phyloP scores from a whole-genome alignment of 2,797 vertebrate genomes.

The Uromys caudimaculatus region DNA sequence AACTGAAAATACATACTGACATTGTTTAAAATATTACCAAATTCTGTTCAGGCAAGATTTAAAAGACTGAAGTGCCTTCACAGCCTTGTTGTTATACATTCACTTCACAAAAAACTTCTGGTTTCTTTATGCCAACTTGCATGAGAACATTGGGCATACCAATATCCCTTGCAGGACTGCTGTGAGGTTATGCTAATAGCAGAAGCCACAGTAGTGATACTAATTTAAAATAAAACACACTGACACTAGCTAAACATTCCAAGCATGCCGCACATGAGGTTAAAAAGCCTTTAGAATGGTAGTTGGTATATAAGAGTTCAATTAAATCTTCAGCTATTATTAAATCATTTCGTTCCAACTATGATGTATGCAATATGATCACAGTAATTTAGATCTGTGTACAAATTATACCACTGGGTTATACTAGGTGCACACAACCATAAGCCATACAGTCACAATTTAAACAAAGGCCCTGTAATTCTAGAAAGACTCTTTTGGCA shows the following conservation, averaged over 20 bases:
- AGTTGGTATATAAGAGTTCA: not conserved
- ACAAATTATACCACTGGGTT: not conserved
- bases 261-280: not conserved
- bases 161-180: not conserved
- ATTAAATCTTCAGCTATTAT: not conserved
- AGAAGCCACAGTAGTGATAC: not conserved
- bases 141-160: not conserved
- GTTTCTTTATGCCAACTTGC: constrained; percentile 1
- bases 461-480: constrained; percentile 25
- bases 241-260: constrained; percentile 20
- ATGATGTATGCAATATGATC: not conserved
- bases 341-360: constrained; percentile 2
- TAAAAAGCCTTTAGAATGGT: constrained; percentile 29
- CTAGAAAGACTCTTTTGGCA: constrained; percentile 34
- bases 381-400: not conserved
- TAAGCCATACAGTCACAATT: constrained; percentile 44
- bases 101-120: constrained; percentile 21
- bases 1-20: not conserved
- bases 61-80: not conserved
- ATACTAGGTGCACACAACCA: not conserved
- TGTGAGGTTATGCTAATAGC: not conserved
- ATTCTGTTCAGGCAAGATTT: not conserved
- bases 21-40: constrained; percentile 1
- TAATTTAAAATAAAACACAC: constrained; percentile 44
- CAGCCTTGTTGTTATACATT: not conserved